A percentile compares a stretch with the other conserved stretches of the same genome.
Evolutionary conservation across 2,888 invertebrate genomes (phyloP).

Genomic region (Tenthredo amoena): DNA sequence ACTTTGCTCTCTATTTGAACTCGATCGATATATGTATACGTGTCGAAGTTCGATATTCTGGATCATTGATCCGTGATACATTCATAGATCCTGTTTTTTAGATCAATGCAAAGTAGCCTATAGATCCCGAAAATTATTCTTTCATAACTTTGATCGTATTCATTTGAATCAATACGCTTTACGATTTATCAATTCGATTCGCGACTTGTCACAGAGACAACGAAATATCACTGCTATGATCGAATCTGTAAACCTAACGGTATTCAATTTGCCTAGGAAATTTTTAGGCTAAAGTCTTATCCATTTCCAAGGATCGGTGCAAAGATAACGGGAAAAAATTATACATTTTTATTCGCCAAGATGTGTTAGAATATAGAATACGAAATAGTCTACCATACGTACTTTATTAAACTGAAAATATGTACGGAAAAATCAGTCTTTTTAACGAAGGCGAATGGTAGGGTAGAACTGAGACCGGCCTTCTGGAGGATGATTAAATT

Average conservation of each 20-base stretch:
- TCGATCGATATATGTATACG: not conserved
- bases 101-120: not conserved
- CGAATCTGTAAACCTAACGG: not conserved
- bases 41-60: not conserved
- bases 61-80: not conserved
- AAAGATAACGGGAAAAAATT: not conserved
- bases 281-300: not conserved
- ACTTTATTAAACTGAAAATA: not conserved
- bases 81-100: not conserved
- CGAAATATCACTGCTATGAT: not conserved
- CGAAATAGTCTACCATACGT: not conserved
- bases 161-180: not conserved
- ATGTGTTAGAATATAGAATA: not conserved
- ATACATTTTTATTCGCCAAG: not conserved
- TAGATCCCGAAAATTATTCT: not conserved
- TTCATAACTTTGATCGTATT: not conserved
- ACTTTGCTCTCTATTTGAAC: not conserved
- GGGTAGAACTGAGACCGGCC: not conserved
- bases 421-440: not conserved
- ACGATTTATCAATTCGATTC: not conserved
- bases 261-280: constrained; percentile 11
- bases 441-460: not conserved
- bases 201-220: not conserved
- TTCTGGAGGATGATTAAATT: not conserved
- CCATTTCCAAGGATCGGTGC: not conserved